Percentiles rank a stretch among this genome's conserved stretches.
phyloP scores from a whole-genome alignment of 2,888 invertebrate genomes.

The Tupiocoris notatus region DNA sequence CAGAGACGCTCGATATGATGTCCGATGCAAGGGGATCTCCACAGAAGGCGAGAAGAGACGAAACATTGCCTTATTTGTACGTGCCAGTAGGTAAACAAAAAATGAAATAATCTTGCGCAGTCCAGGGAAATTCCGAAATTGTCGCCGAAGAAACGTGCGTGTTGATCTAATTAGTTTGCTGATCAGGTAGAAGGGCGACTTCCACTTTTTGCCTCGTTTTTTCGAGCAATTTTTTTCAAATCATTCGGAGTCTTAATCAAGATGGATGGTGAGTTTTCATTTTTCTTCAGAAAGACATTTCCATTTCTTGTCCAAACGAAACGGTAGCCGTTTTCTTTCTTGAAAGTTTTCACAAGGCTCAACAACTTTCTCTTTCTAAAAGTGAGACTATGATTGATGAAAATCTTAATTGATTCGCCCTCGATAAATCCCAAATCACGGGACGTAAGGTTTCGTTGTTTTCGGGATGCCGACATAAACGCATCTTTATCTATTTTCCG shows the following conservation, averaged over 20 bases:
- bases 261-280: background rate
- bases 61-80: no score
- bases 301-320: background rate
- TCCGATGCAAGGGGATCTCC: no score
- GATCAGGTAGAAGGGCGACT: background rate
- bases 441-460: background rate
- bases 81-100: no score
- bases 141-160: no score
- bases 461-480: background rate
- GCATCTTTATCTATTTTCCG: conserved; percentile 12
- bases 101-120: no score
- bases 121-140: no score
- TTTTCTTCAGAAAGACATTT: background rate
- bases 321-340: background rate
- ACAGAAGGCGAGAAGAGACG: no score
- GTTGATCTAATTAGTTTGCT: no score
- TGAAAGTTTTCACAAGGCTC: background rate
- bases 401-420: background rate
- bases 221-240: background rate
- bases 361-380: background rate
- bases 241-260: background rate
- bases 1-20: no score
- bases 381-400: background rate
- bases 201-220: background rate
- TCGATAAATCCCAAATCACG: no score